These are phyloP conservation scores for Onychomys torridus DNA, from an alignment of 2,797 vertebrate genomes.

Conservation along the genomic window DNA sequence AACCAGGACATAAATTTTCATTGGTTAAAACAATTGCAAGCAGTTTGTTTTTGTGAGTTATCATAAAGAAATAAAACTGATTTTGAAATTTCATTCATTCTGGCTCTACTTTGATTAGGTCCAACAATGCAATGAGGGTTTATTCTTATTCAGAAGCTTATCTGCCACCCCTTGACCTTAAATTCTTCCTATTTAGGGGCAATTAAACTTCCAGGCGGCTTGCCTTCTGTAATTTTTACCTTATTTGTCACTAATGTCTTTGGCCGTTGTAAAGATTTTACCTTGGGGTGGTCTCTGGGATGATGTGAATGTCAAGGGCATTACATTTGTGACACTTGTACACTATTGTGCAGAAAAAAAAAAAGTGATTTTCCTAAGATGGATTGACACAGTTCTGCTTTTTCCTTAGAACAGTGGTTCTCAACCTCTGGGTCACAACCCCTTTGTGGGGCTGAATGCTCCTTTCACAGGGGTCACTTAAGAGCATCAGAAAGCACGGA, in stretches of 20 bases:
- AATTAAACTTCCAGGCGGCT: constrained; percentile 80
- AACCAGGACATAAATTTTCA: constrained; percentile 11
- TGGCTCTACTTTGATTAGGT: constrained; percentile 77
- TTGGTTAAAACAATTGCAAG: constrained; percentile 40
- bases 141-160: constrained; percentile 71
- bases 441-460: not conserved
- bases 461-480: not conserved
- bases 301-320: constrained; percentile 75
- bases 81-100: constrained; percentile 80
- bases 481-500: not conserved
- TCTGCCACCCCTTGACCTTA: not conserved
- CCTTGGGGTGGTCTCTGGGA: constrained; percentile 73
- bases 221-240: constrained; percentile 77
- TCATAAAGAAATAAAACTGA: constrained; percentile 61
- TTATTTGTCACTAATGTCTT: constrained; percentile 72
- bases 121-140: constrained; percentile 80
- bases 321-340: constrained; percentile 58
- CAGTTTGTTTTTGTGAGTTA: constrained; percentile 77
- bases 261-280: constrained; percentile 62
- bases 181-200: constrained; percentile 79
- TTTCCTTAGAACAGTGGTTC: not conserved
- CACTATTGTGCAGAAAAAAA: constrained; percentile 48
- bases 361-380: constrained; percentile 42
- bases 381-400: not conserved
- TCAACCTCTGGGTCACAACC: not conserved